Base-by-base conservation (phyloP, 1,140 invertebrate genomes). In the Venustaconcha ellipsiformis region DNA sequence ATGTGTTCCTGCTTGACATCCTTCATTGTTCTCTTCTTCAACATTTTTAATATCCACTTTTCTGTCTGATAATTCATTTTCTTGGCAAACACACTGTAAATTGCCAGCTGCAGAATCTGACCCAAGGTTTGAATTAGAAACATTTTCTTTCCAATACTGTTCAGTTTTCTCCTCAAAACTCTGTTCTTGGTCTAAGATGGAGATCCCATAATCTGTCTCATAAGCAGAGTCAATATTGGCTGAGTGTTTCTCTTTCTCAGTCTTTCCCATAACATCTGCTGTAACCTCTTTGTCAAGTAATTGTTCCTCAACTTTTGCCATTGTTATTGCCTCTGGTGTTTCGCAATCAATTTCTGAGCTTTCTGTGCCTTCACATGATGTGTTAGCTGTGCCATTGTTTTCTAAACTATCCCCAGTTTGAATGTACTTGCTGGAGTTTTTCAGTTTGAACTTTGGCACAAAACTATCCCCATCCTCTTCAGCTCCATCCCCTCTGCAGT, bases 361-460 rank as follows among this genome's bases (percentile, higher is more conserved):
- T 18, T 71, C 66, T 14, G 20, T 55, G 1, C 72, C 73, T 14
- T 57, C 64, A 58, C 18, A 30, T 58, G 17, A 23, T 0, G 62
- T 48, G 26, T 55, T 48, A 11, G 37, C 37, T 48, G 37, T 68
- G 14, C 72, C 76, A 23, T 65, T 56, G 67, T 75, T 72, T 17
- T 82, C 79, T 18, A 83, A 70, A 76, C 76, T 81, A 8, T 76
- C 62, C 56, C 81, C 79, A 26, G 84, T 84, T 70, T 86, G 84
- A 67, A 84, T 82, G 57, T 79, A 81, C 67, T 86, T 86, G 57
- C 81, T 82, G 64, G 70, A 72, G 55, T 82, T 79, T 73, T 82
- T 84, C 57, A 86, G 55, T 67, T 83, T 83, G 70, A 86, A 86
- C 67, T 80, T 84, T 30, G 84, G 84, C 59, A 83, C 66, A 75